Evolutionary conservation across 2,113 vertebrate genomes (phyloP), one percentile per base, ranked within the genome.

Genomic region (Pelvicachromis taeniatus): DNA sequence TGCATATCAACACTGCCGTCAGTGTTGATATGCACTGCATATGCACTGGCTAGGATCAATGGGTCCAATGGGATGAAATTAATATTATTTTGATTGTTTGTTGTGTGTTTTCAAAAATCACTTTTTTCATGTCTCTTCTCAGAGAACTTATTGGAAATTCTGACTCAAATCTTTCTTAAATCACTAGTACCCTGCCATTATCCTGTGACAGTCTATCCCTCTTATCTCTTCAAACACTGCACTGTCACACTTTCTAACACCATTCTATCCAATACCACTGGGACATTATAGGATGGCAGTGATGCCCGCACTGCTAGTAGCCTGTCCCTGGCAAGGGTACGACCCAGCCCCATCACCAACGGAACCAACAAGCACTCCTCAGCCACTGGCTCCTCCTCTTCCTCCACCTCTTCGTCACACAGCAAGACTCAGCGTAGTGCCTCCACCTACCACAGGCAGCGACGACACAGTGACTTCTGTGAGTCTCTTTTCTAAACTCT

Each of bases 381-480:
- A 8, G 94, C 95, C 81, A 95, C 95, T 0, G 93, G 95, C 83
- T 95, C 96, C 53, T 94, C 95, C 40, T 95, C 96, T 10, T 96
- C 96, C 42, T 95, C 96, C 91, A 95, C 96, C 78, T 95, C 96
- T 68, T 95, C 96, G 82, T 95, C 96, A 5, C 98, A 98, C 68
- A 91, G 96, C 96, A 99, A 98, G 95, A 96, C 96, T 78, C 98
- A 97, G 78, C 96, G 98, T 53, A 96, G 96, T 12, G 94, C 97
- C 56, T 97, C 96, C 82, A 97, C 97, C 23, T 98, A 99, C 92
- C 98, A 98, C 94, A 96, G 97, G 87, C 98, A 99, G 93, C 96
- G 98, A 70, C 95, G 98, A 86, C 97, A 98, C 93, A 98, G 98
- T 2, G 98, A 99, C 93, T 98, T 99, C 96, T 98, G 98, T 98